phyloP scores from a whole-genome alignment of 2,888 invertebrate species.

The Copidosoma aretas region DNA sequence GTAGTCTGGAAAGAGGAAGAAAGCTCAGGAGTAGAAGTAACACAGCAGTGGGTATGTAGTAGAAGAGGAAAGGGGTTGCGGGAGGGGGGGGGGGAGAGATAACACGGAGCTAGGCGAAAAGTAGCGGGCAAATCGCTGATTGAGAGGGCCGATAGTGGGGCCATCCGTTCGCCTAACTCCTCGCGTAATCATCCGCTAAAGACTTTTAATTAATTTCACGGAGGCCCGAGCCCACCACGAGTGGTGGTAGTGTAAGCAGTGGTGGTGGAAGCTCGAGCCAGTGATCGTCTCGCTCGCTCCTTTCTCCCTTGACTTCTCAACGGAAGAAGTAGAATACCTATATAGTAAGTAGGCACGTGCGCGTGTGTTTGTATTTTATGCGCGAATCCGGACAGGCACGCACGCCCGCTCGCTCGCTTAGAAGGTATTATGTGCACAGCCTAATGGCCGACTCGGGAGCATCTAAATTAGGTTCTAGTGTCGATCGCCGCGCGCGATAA shows the following conservation, averaged over 20 bases:
- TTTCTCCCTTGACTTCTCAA: not conserved
- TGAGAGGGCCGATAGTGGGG: constrained; percentile 19
- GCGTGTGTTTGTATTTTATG: constrained; percentile 31
- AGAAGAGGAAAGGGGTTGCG: not conserved
- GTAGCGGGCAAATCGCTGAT: constrained; percentile 28
- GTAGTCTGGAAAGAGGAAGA: too few relatives aligned
- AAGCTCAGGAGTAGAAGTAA: not conserved
- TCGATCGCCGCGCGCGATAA: constrained; percentile 31
- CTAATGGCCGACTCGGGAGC: constrained; percentile 15
- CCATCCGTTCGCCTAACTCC: constrained; percentile 11
- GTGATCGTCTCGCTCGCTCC: not conserved
- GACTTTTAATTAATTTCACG: constrained; percentile 41
- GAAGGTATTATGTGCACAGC: not conserved
- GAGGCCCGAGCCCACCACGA: constrained; percentile 5
- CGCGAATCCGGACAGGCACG: not conserved
- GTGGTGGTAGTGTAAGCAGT: too few relatives aligned
- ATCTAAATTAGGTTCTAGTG: constrained; percentile 39
- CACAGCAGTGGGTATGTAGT: not conserved
- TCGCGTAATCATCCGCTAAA: constrained; percentile 39
- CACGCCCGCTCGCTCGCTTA: too few relatives aligned
- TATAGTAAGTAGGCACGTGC: not conserved
- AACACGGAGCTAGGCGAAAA: constrained; percentile 3
- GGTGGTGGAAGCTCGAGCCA: too few relatives aligned
- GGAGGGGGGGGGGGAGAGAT: not conserved
- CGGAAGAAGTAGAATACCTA: not conserved